These are phyloP conservation scores for Serrognathus titanus DNA, from an alignment of 2,888 invertebrate genomes.

Conservation along the genomic window DNA sequence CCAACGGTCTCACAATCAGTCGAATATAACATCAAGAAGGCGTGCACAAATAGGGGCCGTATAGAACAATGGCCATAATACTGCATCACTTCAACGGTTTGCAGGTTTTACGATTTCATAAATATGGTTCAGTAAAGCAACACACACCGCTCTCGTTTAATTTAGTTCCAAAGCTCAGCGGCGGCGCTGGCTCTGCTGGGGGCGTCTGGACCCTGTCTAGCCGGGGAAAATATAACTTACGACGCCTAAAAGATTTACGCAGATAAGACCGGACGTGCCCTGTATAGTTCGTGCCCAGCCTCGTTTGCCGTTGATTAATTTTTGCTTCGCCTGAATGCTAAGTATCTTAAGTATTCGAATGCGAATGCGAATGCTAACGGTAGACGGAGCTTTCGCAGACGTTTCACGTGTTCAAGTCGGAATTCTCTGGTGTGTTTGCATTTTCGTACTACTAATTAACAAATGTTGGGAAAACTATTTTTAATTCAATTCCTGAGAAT, in stretches of 20 bases:
- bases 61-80: conserved; percentile 12
- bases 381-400: no score
- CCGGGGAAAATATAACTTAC: conserved; percentile 10
- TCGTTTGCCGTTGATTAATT: neutral
- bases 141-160: conserved; percentile 13
- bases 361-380: no score
- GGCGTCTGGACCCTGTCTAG: conserved; percentile 17
- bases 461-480: no score
- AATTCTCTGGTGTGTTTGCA: no score
- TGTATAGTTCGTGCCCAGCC: neutral
- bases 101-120: conserved; percentile 18
- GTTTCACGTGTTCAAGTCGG: no score
- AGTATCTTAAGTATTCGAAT: no score
- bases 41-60: conserved; percentile 12
- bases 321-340: neutral
- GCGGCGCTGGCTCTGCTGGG: conserved; percentile 14
- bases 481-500: no score
- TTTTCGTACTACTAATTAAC: no score
- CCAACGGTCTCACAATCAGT: neutral
- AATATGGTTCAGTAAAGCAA: conserved; percentile 20
- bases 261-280: neutral
- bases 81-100: conserved; percentile 11
- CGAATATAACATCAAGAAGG: conserved; percentile 4
- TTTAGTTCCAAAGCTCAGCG: conserved; percentile 10
- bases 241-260: neutral